Base-by-base conservation (phyloP, 2,113 vertebrate species). In the Myanophis thanlyinensis region DNA sequence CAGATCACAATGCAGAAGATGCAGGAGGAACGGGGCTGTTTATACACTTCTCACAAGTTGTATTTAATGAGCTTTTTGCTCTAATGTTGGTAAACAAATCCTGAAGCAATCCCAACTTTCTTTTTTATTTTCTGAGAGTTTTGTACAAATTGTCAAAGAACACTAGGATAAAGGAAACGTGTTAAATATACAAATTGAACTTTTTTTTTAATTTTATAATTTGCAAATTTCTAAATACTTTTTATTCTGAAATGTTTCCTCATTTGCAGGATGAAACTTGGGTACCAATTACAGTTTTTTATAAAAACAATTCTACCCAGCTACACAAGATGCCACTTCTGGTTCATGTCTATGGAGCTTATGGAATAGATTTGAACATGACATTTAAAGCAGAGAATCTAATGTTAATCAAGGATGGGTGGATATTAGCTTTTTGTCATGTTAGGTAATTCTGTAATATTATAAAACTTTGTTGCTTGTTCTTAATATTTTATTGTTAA, bases 391-490 rank as follows among this genome's bases (percentile, higher is more conserved):
- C 98, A 94, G 98, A 98, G 93, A 98, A 98, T 92, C 97, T 98
- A 94, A 95, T 99, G 90, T 97, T 99, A 96, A 96, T 99, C 97
- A 98, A 99, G 1, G 97, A 98, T 80, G 98, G 98, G 53, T 99
- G 99, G 99, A 98, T 98, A 95, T 97, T 99, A 95, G 99, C 98
- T 53, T 99, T 98, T 96, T 99, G 99, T 96, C 99, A 99, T 49
- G 98, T 99, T 96, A 98, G 99, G 99, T 99, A 97, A 97, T 96
- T 95, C 46, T 85, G 0, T 27, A 87, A 93, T 89, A 93, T 94
- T 95, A 91, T 5, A 11, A 56, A 91, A 94, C 84, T 87, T 89
- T 67, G 27, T 89, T 86, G n/a, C 51, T 84, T 93, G 93, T 91
- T 40, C 47, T 95, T 52, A 27, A 27, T 73, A 49, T 88, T 62